Evolutionary conservation across 2,888 invertebrate species (phyloP), one percentile per base, ranked within the genome.

Genomic region (Bombylius discolor): DNA sequence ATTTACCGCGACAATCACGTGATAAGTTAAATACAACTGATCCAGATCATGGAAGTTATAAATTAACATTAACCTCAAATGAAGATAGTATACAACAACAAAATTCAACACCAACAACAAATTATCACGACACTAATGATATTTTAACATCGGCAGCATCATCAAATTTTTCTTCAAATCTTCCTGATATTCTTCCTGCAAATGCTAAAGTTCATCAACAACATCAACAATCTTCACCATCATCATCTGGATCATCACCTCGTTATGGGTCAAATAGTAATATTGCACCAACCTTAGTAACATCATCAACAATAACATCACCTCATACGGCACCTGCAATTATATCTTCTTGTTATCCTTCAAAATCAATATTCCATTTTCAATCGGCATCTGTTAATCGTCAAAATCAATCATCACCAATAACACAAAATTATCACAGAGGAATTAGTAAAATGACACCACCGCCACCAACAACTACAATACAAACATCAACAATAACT

Each of bases 1-100:
- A 86, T 70, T 72, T 86, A 72, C 82, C 85, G 60, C 78, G 84
- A 47, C 79, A 84, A 55, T 85, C 85, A 66, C 78, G 82, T 60
- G 85, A 85, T 62, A 77, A 80, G 64, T 75, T 79, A 49, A 81
- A 81, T 61, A 69, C 67, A 54, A 65, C 79, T 57, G 85, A 84
- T 70, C 80, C 82, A 58, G 86, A 85, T 69, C 82, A 81, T 65
- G 87, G 87, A 60, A 84, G 83, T 67, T 87, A 87, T 73, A 85
- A 85, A 67, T 76, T 85, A 50, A 85, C 85, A 23, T 79, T 84
- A 75, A 85, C 85, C 32, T 85, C 85, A 6, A 82, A 79, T 58
- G 79, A 79, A 55, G 73, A 75, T 60, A 65, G 69, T 60, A 71
- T 72, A 52, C 62, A 62, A 57, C 23, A 23, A 23, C 23, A 23